phyloP scores from a whole-genome alignment of 2,113 vertebrate species.

The Syngnathus floridae region DNA sequence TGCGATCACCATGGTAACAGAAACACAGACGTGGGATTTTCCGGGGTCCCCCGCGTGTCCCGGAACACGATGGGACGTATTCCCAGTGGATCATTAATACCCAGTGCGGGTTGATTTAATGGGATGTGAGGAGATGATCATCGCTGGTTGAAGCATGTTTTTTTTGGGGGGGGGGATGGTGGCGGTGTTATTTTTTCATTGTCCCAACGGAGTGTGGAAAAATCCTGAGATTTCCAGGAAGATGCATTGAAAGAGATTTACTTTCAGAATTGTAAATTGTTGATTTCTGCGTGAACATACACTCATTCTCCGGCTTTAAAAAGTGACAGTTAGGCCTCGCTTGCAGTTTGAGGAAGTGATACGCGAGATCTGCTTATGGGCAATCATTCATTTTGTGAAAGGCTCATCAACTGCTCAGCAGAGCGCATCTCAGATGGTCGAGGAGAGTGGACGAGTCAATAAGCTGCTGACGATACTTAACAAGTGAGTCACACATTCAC shows the following conservation, averaged over 20 bases:
- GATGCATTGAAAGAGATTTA: neutral
- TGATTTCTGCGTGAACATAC: neutral
- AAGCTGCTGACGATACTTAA: conserved; percentile 33
- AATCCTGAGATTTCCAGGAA: conserved; percentile 3
- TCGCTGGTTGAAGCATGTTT: neutral
- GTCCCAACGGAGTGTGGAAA: conserved; percentile 14
- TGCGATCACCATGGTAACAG: conserved; percentile 13
- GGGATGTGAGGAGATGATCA: neutral
- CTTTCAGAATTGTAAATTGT: neutral
- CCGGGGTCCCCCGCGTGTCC: conserved; percentile 2
- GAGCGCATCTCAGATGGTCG: conserved; percentile 15
- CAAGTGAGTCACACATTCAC: conserved; percentile 49
- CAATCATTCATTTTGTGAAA: conserved; percentile 23
- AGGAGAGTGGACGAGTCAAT: conserved; percentile 26
- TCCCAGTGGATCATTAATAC: conserved; percentile 4
- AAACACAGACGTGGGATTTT: conserved; percentile 21
- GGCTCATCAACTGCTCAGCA: conserved; percentile 42
- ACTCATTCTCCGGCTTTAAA: neutral
- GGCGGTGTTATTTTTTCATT: conserved; percentile 7
- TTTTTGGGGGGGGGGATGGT: neutral
- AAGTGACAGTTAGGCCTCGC: neutral
- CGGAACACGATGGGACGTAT: conserved; percentile 26
- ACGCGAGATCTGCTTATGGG: conserved; percentile 15
- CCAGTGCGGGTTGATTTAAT: neutral
- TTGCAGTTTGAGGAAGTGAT: conserved; percentile 11